Percentiles rank a stretch among this genome's conserved stretches.
These are phyloP conservation scores for Micromesistius poutassou DNA, from an alignment of 2,797 vertebrate species.

Conservation along the genomic window DNA sequence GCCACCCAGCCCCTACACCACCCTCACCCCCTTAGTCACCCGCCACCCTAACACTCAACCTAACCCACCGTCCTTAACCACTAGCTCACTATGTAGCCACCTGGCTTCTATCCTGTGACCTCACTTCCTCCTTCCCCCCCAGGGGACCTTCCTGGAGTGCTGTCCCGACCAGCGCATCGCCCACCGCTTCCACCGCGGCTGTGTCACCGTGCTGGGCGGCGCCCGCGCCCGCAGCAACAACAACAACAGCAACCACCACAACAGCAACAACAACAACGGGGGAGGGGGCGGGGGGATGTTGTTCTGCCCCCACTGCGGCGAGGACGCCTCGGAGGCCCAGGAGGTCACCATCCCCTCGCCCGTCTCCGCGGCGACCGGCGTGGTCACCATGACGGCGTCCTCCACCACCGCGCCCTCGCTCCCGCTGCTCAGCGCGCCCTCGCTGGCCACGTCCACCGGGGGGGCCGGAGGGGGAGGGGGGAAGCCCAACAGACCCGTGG, in stretches of 20 bases:
- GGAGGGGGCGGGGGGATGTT: conserved; percentile 76
- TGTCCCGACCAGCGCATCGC: conserved; percentile 88
- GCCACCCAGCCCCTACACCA: no score
- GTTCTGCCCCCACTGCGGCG: conserved; percentile 93
- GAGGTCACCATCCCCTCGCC: conserved; percentile 84
- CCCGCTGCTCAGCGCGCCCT: conserved; percentile 49
- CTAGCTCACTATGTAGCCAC: no score
- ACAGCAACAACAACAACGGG: no score
- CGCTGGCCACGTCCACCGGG: conserved; percentile 62
- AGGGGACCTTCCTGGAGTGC: conserved; percentile 92
- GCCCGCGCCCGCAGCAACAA: conserved; percentile 61
- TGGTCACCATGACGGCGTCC: conserved; percentile 75
- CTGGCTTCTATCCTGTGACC: background rate
- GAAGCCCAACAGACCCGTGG: conserved; percentile 70
- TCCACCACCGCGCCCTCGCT: conserved; percentile 72
- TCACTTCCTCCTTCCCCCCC: conserved; percentile 5
- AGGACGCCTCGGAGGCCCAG: conserved; percentile 89
- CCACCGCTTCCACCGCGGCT: conserved; percentile 89
- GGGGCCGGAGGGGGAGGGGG: conserved; percentile 9
- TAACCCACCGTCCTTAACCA: no score
- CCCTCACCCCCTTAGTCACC: no score
- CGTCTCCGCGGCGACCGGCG: conserved; percentile 53
- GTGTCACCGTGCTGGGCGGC: conserved; percentile 82
- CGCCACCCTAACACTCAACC: no score
- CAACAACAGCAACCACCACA: background rate